A percentile compares a stretch with the other conserved stretches of the same genome.
phyloP scores from a whole-genome alignment of 2,888 invertebrate species.

The Nasonia oneida region DNA sequence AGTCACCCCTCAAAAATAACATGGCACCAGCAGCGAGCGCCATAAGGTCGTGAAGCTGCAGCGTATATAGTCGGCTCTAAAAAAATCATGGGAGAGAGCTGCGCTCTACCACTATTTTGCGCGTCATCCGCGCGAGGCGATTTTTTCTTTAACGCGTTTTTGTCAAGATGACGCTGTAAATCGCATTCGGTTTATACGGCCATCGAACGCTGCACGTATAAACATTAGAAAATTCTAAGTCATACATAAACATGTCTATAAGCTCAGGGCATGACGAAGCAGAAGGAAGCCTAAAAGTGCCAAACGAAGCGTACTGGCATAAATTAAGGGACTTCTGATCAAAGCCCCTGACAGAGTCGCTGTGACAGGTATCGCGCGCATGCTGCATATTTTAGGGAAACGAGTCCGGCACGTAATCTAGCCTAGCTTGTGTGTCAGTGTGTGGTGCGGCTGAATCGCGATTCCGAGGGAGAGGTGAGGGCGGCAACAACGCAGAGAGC shows the following conservation, averaged over 20 bases:
- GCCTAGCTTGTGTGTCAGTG: not conserved
- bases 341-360: not conserved
- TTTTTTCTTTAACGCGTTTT: slow-evolving; percentile 28
- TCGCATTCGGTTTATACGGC: not conserved
- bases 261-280: not conserved
- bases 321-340: slow-evolving; percentile 8
- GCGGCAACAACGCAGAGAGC: slow-evolving; percentile 65
- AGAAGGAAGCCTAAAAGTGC: not conserved
- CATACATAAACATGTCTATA: not conserved
- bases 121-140: slow-evolving; percentile 61
- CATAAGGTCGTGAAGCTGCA: slow-evolving; percentile 71
- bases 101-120: not conserved
- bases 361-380: slow-evolving; percentile 37
- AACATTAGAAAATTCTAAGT: no score
- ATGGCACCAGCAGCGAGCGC: slow-evolving; percentile 63
- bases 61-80: slow-evolving; percentile 65
- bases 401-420: not conserved
- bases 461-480: slow-evolving; percentile 70
- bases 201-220: not conserved
- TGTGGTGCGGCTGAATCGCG: slow-evolving; percentile 48
- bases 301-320: not conserved
- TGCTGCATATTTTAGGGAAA: slow-evolving; percentile 54
- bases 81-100: slow-evolving; percentile 70
- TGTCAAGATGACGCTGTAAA: slow-evolving; percentile 14
- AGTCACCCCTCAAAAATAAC: slow-evolving; percentile 73